These are phyloP conservation scores for Porites evermanni DNA, from an alignment of 92 coral and sea anemone genomes.

Conservation along the genomic window DNA sequence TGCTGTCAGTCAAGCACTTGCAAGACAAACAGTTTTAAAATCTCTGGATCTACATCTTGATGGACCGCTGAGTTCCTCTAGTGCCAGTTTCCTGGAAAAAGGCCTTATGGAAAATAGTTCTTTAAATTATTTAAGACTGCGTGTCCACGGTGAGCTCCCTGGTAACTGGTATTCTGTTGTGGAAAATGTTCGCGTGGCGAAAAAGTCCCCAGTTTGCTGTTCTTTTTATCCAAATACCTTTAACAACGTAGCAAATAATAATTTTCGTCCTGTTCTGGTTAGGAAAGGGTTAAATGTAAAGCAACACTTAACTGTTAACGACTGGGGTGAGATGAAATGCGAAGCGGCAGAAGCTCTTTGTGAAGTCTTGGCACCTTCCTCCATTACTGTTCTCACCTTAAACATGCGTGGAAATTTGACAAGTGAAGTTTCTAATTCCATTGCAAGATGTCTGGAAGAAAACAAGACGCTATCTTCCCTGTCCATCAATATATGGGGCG, in stretches of 20 bases:
- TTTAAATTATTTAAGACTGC: background rate
- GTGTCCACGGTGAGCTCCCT: slow-evolving; percentile 17
- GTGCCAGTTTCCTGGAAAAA: background rate
- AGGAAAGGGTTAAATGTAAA: no score
- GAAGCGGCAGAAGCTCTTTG: background rate
- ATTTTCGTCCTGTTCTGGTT: background rate
- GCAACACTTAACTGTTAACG: background rate
- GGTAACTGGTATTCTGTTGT: background rate
- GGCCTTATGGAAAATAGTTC: background rate
- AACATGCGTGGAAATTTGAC: background rate
- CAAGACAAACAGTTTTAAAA: background rate
- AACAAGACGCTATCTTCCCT: background rate
- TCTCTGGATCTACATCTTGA: background rate
- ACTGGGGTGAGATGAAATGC: slow-evolving; percentile 10
- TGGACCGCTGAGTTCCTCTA: background rate
- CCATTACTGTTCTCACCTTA: background rate
- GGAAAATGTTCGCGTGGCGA: background rate
- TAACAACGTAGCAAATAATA: background rate
- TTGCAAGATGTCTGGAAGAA: background rate
- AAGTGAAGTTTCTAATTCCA: background rate
- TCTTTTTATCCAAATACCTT: slow-evolving; percentile 1
- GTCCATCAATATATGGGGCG: slow-evolving; percentile 3
- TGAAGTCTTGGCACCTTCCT: background rate
- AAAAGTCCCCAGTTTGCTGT: no score
- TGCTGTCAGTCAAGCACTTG: background rate